phyloP scores from a whole-genome alignment of 2,113 vertebrate species.

The Petroica traversi region DNA sequence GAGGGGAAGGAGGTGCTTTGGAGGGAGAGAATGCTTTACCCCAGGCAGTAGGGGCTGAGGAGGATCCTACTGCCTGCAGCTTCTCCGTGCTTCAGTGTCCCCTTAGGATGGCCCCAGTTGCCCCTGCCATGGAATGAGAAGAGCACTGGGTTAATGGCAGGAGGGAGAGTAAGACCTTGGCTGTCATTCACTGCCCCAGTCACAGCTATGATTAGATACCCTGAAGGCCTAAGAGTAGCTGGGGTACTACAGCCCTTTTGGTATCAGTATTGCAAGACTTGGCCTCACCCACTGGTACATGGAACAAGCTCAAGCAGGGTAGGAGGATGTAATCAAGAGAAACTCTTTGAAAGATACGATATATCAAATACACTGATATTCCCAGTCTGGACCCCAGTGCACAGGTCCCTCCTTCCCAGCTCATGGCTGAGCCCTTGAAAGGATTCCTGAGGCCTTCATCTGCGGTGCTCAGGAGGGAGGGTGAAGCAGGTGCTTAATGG shows the following conservation, averaged over 20 bases:
- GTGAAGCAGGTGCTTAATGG: constrained; percentile 19
- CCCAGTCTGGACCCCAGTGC: not conserved
- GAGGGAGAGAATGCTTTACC: not conserved
- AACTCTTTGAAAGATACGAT: not conserved
- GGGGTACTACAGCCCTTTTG: not conserved
- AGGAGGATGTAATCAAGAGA: not conserved
- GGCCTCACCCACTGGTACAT: not conserved
- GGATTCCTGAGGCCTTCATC: not conserved
- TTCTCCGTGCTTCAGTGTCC: fast-evolving
- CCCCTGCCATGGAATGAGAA: not conserved
- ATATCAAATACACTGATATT: not conserved
- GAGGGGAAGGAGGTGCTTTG: not conserved
- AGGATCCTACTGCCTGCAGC: not conserved
- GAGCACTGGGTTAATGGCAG: not conserved
- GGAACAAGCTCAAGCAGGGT: not conserved
- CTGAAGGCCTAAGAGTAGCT: not conserved
- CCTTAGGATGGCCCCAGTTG: not conserved
- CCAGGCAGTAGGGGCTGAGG: not conserved
- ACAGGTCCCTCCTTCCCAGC: fast-evolving
- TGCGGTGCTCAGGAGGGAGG: fast-evolving
- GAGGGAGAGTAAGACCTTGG: not conserved
- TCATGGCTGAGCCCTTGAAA: not conserved
- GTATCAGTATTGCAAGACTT: not conserved
- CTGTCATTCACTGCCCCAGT: not conserved
- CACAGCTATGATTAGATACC: not conserved